Evolutionary conservation across 2,888 invertebrate species (phyloP), one percentile per base, ranked within the genome.

Genomic region (Pheosia tremula): DNA sequence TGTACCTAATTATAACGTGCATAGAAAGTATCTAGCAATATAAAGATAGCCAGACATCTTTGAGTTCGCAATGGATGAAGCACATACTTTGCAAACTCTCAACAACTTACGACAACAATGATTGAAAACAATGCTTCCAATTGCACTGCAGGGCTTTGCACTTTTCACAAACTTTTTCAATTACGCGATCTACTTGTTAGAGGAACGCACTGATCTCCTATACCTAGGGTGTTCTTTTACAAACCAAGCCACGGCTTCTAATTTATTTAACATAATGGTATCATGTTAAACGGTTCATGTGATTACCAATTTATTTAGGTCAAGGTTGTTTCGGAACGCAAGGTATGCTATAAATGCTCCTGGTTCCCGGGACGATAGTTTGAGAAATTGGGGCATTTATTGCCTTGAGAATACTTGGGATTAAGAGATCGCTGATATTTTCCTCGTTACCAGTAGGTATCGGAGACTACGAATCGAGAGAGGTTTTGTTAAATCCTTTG

Each of bases 261-360:
- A 47, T 47, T n/a, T 47, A 65, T 63, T 70, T 63, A 62, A 47
- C 60, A 65, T 67, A 73, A 37, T n/a, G n/a, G n/a, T n/a, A n/a
- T 8, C 53, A 6, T 37, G 10, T 37, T 37, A 11, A 53, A 10
- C 37, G 4, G 11, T 38, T 36, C 5, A 10, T 53, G 37, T 6
- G 10, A 5, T 56, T 41, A 5, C 56, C 56, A 9, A 41, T 41
- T 41, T 56, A 74, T 65, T 74, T 67, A 59, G 69, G 60, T n/a
- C 71, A 71, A 74, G 74, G 71, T 59, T 57, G 54, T 13, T 10
- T 43, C 41, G 50, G 52, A 62, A 62, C 63, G 64, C 64, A 66
- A 58, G 63, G 58, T 63, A 64, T 63, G 38, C 50, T 58, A 38
- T 52, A 38, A 50, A 53, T 37, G 49, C 49, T 55, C 54, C 11